Percentiles rank a stretch among this genome's conserved stretches.
These are phyloP conservation scores for Channallabes apus DNA, from an alignment of 2,797 vertebrate species.

Conservation along the genomic window DNA sequence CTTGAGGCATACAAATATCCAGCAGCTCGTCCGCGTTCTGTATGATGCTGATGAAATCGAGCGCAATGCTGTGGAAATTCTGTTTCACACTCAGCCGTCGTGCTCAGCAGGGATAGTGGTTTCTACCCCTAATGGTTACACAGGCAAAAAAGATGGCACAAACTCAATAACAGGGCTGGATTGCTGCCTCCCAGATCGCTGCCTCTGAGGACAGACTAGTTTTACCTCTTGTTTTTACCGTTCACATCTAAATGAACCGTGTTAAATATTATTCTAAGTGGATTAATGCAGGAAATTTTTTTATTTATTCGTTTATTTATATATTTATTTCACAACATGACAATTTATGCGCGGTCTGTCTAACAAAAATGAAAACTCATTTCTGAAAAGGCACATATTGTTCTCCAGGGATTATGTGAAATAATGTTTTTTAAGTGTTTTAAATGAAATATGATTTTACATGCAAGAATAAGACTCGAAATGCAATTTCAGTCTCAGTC, in stretches of 20 bases:
- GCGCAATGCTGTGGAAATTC: slow-evolving; percentile 65
- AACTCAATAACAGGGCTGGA: slow-evolving; percentile 49
- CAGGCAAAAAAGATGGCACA: slow-evolving; percentile 55
- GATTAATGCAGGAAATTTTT: not conserved
- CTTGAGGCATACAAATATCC: slow-evolving; percentile 65
- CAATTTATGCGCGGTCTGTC: not conserved
- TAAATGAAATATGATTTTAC: not conserved
- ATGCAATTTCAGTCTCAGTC: not conserved
- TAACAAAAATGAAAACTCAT: not conserved
- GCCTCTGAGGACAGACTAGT: slow-evolving; percentile 42
- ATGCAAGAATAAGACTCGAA: not conserved
- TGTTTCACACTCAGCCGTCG: slow-evolving; percentile 50
- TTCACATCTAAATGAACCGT: not conserved
- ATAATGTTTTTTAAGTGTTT: not conserved
- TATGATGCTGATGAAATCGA: slow-evolving; percentile 73
- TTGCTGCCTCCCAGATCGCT: slow-evolving; percentile 49
- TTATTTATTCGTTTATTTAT: not conserved
- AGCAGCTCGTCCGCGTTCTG: slow-evolving; percentile 68
- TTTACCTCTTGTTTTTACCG: slow-evolving; percentile 16
- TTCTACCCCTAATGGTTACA: slow-evolving; percentile 46
- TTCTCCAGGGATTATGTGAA: not conserved
- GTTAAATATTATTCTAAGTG: not conserved
- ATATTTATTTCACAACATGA: not conserved
- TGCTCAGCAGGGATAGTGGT: slow-evolving; percentile 58
- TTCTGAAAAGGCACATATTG: not conserved